phyloP scores from a whole-genome alignment of 2,888 invertebrate species.

The Disparrhopalites patrizii region DNA sequence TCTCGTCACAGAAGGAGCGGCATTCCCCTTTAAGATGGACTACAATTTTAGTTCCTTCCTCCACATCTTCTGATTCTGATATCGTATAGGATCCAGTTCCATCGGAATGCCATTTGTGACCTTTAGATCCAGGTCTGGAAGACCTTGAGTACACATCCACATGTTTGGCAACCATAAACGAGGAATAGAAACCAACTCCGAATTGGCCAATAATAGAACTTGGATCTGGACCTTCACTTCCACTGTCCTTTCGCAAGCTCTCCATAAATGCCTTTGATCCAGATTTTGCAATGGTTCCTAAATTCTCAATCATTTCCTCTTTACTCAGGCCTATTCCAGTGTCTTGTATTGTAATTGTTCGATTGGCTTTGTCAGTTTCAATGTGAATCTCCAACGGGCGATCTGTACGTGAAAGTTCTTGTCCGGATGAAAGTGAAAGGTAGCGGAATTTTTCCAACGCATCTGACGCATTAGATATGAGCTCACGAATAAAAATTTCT shows the following conservation, averaged over 20 bases:
- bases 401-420: conserved; percentile 59
- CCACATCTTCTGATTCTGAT: conserved; percentile 75
- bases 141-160: conserved; percentile 83
- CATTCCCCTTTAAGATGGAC: conserved; percentile 82
- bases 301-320: conserved; percentile 82
- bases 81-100: conserved; percentile 83
- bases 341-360: conserved; percentile 85
- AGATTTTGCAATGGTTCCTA: conserved; percentile 93
- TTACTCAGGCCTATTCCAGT: conserved; percentile 93
- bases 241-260: conserved; percentile 62
- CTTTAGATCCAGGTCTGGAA: conserved; percentile 61
- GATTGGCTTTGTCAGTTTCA: conserved; percentile 77
- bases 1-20: conserved; percentile 84
- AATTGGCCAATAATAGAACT: conserved; percentile 92
- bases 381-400: conserved; percentile 80
- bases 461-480: conserved; percentile 96
- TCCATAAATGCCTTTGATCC: conserved; percentile 93
- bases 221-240: conserved; percentile 54
- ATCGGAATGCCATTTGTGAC: conserved; percentile 51
- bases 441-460: conserved; percentile 93
- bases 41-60: conserved; percentile 88
- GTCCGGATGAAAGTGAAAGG: conserved; percentile 58
- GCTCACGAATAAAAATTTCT: conserved; percentile 93
- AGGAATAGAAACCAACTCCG: conserved; percentile 97
- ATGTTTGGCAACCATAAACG: conserved; percentile 94